Base-by-base conservation (phyloP, 2,113 vertebrate genomes). In the Fregetta grallaria region DNA sequence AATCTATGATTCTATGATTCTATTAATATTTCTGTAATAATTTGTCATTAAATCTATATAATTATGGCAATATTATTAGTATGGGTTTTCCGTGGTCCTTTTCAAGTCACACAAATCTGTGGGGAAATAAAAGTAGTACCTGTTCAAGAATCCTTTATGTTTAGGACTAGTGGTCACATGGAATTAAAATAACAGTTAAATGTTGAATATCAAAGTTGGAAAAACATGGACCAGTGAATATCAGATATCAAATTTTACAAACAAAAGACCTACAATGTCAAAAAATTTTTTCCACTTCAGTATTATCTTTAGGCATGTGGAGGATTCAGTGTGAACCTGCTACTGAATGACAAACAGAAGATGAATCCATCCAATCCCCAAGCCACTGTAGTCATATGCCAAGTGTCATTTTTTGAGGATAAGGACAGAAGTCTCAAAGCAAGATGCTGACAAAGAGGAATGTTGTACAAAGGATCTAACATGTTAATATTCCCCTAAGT, bases 391-490 rank as follows among this genome's bases (percentile, higher is more conserved):
- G 84, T 94, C 76, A 81, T 95, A 94, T 79, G 73, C 61, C 80
- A 96, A 80, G 61, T 94, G 86, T 94, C 73, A 32, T 40, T 92
- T 95, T 88, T 76, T 91, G 59, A 84, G 76, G 32, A 53, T 88
- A 66, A 96, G 58, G 88, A 91, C 65, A 92, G 79, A 94, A 81
- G 76, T 87, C 94, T 96, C 73, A 95, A 94, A 97, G 94, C 77
- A 96, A 93, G 80, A 91, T 94, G 92, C 79, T 95, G 95, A 96
- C 83, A 96, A 93, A 92, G 56, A 92, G 53, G 89, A 94, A 89
- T 96, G 88, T 78, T 93, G 19, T 94, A 96, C 92, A 97, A 96
- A 97, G 70, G 22, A 94, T 72, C 4, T 59, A 94, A 68, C 70
- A 92, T 92, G 62, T 94, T 93, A 96, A 92, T 97, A 92, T 93